Evolutionary conservation across 2,797 vertebrate species (phyloP), one percentile per base, ranked within the genome.

Genomic region (Hipposideros larvatus): DNA sequence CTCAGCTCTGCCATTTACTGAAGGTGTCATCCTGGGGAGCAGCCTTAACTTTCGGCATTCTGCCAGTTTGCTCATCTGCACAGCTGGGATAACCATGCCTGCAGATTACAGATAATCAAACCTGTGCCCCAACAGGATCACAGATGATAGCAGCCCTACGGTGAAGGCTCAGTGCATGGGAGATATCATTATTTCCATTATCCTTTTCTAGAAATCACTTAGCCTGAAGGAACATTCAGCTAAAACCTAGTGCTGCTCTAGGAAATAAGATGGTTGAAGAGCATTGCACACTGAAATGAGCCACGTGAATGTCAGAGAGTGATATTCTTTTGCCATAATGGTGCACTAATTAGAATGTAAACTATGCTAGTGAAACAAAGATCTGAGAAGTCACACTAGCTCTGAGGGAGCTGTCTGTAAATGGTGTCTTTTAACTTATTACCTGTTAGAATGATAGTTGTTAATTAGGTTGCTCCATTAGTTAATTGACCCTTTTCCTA

Each of bases 191-290:
- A 37, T 66, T 83, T 84, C 43, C 37, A 31, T 63, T 37, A 18
- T 68, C 70, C 37, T 88, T 66, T 63, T 85, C 53, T 61, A 71
- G 37, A 93, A 83, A 66, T n/a, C 26, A 73, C 24, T 94, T 84
- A 22, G 26, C 31, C n/a, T 59, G 43, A 89, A 87, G 71, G 86
- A 87, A 22, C n/a, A 68, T 65, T 78, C 31, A 41, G 43, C 43
- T 83, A 61, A 89, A 89, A 53, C 7, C 41, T 51, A 90, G 19
- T 18, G 13, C 28, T 89, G 10, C 31, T 84, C 14, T 65, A 91
- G 88, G 66, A 80, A 71, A 11, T n/a, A 74, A 87, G 28, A 70
- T 10, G 41, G 28, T 53, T 78, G 37, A 88, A 94, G 59, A 94
- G 11, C 55, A 79, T 26, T 34, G 26, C 48, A 3, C 1, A 4